Conservation (phyloP, 2,888 invertebrate genomes). For the Noctua janthe region DNA sequence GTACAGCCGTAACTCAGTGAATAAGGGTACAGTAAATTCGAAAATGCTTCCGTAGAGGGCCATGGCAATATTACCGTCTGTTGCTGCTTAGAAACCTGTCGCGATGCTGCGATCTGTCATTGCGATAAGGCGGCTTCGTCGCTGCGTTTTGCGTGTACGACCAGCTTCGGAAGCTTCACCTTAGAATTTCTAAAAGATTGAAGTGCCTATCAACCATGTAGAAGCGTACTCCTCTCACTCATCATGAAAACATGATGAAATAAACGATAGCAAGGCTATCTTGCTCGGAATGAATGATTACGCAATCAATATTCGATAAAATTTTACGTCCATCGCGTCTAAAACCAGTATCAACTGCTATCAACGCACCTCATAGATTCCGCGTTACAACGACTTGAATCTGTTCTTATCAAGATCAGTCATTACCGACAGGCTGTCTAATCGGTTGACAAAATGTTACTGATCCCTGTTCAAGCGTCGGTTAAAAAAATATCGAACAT, state of each 20-base stretch:
- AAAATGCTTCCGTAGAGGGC: not conserved
- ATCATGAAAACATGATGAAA: not conserved
- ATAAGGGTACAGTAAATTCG: not conserved
- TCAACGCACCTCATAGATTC: constrained; percentile 36
- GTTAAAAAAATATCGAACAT: constrained; percentile 9
- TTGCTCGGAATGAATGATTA: not conserved
- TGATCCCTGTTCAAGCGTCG: not conserved
- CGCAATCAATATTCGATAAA: not conserved
- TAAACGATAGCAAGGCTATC: not conserved
- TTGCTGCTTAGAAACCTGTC: too few relatives aligned
- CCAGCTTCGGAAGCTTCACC: not conserved
- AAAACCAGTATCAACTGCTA: constrained; percentile 3
- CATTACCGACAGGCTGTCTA: constrained; percentile 35
- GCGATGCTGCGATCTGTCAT: not conserved
- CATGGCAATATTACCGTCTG: too few relatives aligned
- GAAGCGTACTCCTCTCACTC: not conserved
- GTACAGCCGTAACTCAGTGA: not conserved
- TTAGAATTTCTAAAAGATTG: not conserved
- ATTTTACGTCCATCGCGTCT: not conserved
- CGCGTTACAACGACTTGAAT: constrained; percentile 19
- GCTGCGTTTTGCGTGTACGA: not conserved
- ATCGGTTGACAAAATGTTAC: constrained; percentile 27
- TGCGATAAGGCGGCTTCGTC: not conserved
- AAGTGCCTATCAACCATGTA: not conserved
- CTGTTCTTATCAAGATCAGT: constrained; percentile 39